These are phyloP conservation scores for Megalonaias nervosa DNA, from an alignment of 1,140 invertebrate genomes.

Conservation along the genomic window DNA sequence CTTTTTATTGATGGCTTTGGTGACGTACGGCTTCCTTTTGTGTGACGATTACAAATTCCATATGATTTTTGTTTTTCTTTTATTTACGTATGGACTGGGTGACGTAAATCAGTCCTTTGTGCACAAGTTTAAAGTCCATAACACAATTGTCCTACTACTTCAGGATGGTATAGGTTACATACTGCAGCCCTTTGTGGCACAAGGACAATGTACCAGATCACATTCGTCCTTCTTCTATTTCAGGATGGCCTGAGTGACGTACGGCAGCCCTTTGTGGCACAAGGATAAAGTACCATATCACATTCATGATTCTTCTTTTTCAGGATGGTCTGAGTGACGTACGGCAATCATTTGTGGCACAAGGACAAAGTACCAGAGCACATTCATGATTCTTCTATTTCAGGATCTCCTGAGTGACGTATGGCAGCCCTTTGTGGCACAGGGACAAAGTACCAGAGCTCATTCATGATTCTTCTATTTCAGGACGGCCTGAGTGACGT, in stretches of 20 bases:
- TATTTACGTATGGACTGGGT: too few relatives aligned
- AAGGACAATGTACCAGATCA: slow-evolving; percentile 37
- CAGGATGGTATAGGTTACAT: slow-evolving; percentile 45
- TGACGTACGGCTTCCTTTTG: slow-evolving; percentile 40
- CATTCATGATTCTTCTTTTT: slow-evolving; percentile 6
- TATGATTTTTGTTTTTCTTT: slow-evolving; percentile 35
- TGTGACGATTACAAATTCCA: slow-evolving; percentile 43
- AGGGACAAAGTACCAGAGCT: slow-evolving; percentile 36
- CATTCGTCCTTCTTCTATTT: slow-evolving; percentile 9
- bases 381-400: slow-evolving; percentile 23
- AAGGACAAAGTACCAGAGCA: slow-evolving; percentile 37
- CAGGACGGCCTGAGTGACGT: slow-evolving; percentile 44
- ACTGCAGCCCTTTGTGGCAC: slow-evolving; percentile 44
- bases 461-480: slow-evolving; percentile 3
- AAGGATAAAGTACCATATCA: slow-evolving; percentile 37
- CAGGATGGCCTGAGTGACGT: slow-evolving; percentile 44
- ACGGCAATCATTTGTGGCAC: slow-evolving; percentile 45
- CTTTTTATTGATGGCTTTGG: slow-evolving; percentile 33
- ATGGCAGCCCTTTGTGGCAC: slow-evolving; percentile 46
- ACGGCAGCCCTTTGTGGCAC: slow-evolving; percentile 45
- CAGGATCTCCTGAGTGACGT: slow-evolving; percentile 43
- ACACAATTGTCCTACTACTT: background rate
- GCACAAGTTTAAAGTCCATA: slow-evolving; percentile 41
- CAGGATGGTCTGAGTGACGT: slow-evolving; percentile 44
- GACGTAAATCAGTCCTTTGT: slow-evolving; percentile 32